Percentiles rank a stretch among this genome's conserved stretches.
Evolutionary conservation across 2,797 vertebrate genomes (phyloP).

Genomic region (Crenichthys baileyi): DNA sequence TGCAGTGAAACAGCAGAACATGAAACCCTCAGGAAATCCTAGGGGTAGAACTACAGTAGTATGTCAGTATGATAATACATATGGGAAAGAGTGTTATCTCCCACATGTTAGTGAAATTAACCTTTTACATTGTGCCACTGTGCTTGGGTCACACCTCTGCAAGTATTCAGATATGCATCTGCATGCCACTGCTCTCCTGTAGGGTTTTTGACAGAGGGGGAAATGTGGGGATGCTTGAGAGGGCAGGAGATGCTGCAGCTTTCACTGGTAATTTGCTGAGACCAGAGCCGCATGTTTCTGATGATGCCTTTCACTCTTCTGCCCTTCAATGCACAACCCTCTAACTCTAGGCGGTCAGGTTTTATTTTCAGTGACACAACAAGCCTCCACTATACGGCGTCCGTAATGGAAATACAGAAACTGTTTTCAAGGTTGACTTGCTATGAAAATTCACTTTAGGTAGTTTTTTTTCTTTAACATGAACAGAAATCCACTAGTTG

Average conservation of each 20-base stretch:
- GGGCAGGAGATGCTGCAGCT: conserved; percentile 39
- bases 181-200: conserved; percentile 30
- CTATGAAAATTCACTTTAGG: conserved; percentile 53
- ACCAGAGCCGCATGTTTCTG: conserved; percentile 16
- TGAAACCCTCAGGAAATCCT: conserved; percentile 63
- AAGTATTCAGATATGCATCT: conserved; percentile 36
- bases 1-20: conserved; percentile 32
- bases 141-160: conserved; percentile 55
- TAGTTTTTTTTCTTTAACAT: conserved; percentile 42
- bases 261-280: conserved; percentile 28
- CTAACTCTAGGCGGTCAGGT: conserved; percentile 33
- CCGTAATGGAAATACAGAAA: conserved; percentile 58
- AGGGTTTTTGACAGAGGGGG: conserved; percentile 41
- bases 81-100: conserved; percentile 49
- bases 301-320: conserved; percentile 29
- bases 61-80: conserved; percentile 70
- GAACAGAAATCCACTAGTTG: conserved; percentile 15
- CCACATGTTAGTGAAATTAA: conserved; percentile 58
- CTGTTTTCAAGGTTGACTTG: conserved; percentile 64
- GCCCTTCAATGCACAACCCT: conserved; percentile 36
- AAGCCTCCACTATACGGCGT: conserved; percentile 34
- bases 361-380: conserved; percentile 57
- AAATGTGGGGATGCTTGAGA: conserved; percentile 29
- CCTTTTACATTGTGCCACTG: conserved; percentile 55
- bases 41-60: conserved; percentile 57